Base-by-base conservation (phyloP, 2,888 invertebrate genomes). In the Celastrina argiolus region DNA sequence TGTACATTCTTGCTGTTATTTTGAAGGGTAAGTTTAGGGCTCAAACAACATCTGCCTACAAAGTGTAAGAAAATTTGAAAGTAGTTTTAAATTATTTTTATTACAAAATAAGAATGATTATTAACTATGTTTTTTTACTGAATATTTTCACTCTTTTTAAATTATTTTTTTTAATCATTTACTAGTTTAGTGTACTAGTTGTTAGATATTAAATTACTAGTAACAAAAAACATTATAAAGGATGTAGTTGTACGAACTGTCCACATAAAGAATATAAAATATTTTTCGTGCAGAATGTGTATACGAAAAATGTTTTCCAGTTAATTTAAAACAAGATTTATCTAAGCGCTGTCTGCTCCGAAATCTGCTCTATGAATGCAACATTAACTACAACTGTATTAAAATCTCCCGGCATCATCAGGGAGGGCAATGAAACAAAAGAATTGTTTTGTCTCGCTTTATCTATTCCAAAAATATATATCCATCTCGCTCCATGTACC, bases 401-500 rank as follows among this genome's bases (percentile, higher is more conserved):
- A 87, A 83, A 86, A 83, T 85, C 82, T 83, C 81, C 77, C 78
- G 74, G 75, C 81, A 80, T 84, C 82, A 83, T 81, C 80, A 79
- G 83, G 81, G 82, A 84, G 89, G 87, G 88, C 86, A 85, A 81
- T 87, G 85, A 90, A 90, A 91, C 90, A 91, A 91, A 87, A 88
- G 88, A 75, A 72, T 69, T 76, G 67, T 76, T 74, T 72, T 75
- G 70, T 87, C 84, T 78, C 83, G 71, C 75, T 82, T 78, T 69
- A 69, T 85, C 51, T 67, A 56, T 71, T 71, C 73, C 73, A 74
- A 75, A 76, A 79, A 74, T 74, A 74, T 87, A 85, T 82, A 78
- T 81, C 80, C 74, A 69, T 88, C 82, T 81, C 87, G 71, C 74
- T 75, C 75, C 70, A 82, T 83, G 80, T 85, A 87, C 85, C 85